Conservation (phyloP, 2,113 vertebrate species). For the Polypterus bichir region DNA sequence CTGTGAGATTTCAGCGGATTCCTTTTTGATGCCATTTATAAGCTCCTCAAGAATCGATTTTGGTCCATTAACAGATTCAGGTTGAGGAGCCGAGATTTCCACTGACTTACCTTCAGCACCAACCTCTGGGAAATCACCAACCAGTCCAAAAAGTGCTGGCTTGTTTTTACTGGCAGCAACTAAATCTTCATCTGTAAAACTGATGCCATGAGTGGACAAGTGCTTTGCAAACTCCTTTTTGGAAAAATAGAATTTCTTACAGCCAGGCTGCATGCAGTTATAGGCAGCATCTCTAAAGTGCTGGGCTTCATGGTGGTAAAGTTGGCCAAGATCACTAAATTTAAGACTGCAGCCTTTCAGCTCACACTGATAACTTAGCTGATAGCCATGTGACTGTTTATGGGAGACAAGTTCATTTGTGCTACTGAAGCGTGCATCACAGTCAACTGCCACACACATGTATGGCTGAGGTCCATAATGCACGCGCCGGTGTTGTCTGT, state of each 20-base stretch:
- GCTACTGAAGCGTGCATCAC: constrained; percentile 65
- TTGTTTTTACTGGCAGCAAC: constrained; percentile 44
- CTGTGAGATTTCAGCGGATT: constrained; percentile 8
- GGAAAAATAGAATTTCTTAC: constrained; percentile 87
- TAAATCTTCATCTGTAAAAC: constrained; percentile 58
- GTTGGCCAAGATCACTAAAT: constrained; percentile 81
- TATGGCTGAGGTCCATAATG: constrained; percentile 75
- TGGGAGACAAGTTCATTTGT: constrained; percentile 79
- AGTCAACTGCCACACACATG: constrained; percentile 73
- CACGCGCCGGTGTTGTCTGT: constrained; percentile 69
- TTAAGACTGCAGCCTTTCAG: constrained; percentile 78
- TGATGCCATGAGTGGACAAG: constrained; percentile 63
- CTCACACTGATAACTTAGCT: constrained; percentile 79
- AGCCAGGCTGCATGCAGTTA: constrained; percentile 66
- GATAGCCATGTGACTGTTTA: constrained; percentile 78
- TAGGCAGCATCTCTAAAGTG: constrained; percentile 90
- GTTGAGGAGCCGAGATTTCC: constrained; percentile 28
- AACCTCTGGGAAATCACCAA: not conserved
- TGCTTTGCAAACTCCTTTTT: constrained; percentile 81
- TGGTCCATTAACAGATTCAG: constrained; percentile 11
- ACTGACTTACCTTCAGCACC: not conserved
- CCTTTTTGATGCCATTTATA: constrained; percentile 19
- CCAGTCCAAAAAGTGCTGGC: constrained; percentile 7
- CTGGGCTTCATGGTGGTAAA: constrained; percentile 94
- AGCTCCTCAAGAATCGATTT: constrained; percentile 9